Evolutionary conservation across 1,140 invertebrate genomes (phyloP).

Genomic region (Pachyrhynchus sulphureomaculatus): DNA sequence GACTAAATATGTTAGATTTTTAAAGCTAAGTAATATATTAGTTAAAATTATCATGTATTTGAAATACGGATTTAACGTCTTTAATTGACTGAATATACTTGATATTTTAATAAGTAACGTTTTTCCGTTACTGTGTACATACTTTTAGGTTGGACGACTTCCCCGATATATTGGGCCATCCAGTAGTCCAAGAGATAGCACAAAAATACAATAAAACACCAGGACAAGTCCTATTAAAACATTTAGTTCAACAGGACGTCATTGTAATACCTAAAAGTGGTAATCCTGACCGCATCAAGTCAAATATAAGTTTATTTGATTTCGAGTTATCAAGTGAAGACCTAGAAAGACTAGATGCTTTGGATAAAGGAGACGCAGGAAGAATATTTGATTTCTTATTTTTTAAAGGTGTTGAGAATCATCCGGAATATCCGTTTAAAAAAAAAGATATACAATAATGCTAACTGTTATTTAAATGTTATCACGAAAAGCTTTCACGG

Average conservation of each 20-base stretch:
- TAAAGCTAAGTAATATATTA: no score
- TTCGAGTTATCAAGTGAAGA: constrained; percentile 58
- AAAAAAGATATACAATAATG: background rate
- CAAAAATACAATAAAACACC: constrained; percentile 53
- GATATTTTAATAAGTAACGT: no score
- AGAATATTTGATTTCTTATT: constrained; percentile 61
- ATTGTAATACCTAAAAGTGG: constrained; percentile 61
- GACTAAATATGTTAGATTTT: no score
- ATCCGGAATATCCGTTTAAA: constrained; percentile 60
- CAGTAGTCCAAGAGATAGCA: constrained; percentile 53
- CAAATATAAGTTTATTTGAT: constrained; percentile 64
- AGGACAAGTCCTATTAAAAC: constrained; percentile 61
- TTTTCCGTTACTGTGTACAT: no score
- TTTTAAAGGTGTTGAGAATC: constrained; percentile 59
- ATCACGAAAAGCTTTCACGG: no score
- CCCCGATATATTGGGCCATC: constrained; percentile 61
- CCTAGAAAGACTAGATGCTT: constrained; percentile 52
- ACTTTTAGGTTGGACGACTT: constrained; percentile 54
- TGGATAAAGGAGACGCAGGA: constrained; percentile 58
- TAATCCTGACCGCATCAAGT: constrained; percentile 54
- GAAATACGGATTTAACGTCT: no score
- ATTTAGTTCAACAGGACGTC: constrained; percentile 56
- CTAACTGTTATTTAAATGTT: background rate
- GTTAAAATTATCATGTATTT: no score
- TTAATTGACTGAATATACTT: no score